These are phyloP conservation scores for Lycorma delicatula DNA, from an alignment of 1,140 invertebrate genomes.

Conservation along the genomic window DNA sequence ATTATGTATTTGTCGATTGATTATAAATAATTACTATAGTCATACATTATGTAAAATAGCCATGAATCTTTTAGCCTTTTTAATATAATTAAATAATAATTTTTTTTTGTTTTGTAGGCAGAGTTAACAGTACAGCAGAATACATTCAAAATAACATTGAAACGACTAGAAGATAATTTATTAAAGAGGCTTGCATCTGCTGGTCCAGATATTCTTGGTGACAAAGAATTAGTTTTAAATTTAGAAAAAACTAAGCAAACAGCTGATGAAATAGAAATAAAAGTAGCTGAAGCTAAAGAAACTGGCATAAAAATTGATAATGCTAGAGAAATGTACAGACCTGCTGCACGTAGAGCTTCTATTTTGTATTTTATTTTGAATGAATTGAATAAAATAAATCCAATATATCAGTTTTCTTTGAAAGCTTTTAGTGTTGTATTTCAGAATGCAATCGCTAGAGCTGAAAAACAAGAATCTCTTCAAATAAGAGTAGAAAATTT, in stretches of 20 bases:
- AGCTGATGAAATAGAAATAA: conserved; percentile 80
- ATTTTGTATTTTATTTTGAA: conserved; percentile 92
- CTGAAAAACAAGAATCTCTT: conserved; percentile 57
- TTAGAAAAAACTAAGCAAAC: conserved; percentile 90
- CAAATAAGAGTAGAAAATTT: conserved; percentile 65
- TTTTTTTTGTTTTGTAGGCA: conserved; percentile 32
- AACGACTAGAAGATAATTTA: conserved; percentile 82
- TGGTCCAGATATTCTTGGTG: conserved; percentile 81
- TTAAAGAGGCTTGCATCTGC: conserved; percentile 77
- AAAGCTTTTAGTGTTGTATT: conserved; percentile 93
- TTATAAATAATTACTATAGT: no score
- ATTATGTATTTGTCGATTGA: no score
- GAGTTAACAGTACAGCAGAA: conserved; percentile 88
- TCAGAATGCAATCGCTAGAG: conserved; percentile 69
- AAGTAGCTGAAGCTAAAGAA: conserved; percentile 78
- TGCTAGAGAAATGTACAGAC: conserved; percentile 80
- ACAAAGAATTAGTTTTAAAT: conserved; percentile 83
- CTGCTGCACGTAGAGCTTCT: conserved; percentile 76
- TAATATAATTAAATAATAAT: no score
- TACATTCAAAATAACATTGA: conserved; percentile 87
- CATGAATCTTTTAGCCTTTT: no score
- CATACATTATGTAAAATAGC: no score
- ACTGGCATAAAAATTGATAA: conserved; percentile 83
- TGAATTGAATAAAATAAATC: conserved; percentile 88
- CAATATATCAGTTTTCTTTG: conserved; percentile 92